phyloP scores from a whole-genome alignment of 2,113 vertebrate genomes.

The Atractosteus spatula region DNA sequence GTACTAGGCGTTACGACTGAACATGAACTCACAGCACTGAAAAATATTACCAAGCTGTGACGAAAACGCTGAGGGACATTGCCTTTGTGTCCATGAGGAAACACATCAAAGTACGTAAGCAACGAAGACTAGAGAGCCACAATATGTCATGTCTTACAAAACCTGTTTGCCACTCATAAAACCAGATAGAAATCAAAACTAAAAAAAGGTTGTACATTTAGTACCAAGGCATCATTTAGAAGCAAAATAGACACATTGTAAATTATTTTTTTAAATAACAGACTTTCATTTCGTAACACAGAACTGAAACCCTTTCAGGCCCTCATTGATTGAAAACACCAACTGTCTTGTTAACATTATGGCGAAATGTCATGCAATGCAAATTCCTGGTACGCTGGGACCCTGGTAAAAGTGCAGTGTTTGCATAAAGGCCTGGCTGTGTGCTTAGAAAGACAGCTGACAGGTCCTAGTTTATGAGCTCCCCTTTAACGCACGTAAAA shows the following conservation, averaged over 20 bases:
- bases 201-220: too few relatives aligned
- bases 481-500: too few relatives aligned
- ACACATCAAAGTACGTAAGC: too few relatives aligned
- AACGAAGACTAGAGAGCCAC: too few relatives aligned
- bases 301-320: constrained; percentile 28
- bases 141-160: too few relatives aligned
- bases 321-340: constrained; percentile 53
- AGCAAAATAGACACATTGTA: not conserved
- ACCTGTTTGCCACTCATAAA: too few relatives aligned
- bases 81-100: too few relatives aligned
- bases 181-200: too few relatives aligned
- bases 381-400: constrained; percentile 58
- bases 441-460: constrained; percentile 40
- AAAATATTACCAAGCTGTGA: too few relatives aligned
- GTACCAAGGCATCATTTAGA: not conserved
- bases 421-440: constrained; percentile 42
- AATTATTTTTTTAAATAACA: not conserved
- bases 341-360: constrained; percentile 46
- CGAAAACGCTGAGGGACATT: too few relatives aligned
- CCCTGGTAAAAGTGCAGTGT: constrained; percentile 36
- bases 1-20: too few relatives aligned
- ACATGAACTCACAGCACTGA: too few relatives aligned
- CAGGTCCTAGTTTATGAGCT: constrained; percentile 53
- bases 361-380: constrained; percentile 63
- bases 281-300: not conserved